These are phyloP conservation scores for Premnoplex brunnescens DNA, from an alignment of 2,797 vertebrate species.

Conservation along the genomic window DNA sequence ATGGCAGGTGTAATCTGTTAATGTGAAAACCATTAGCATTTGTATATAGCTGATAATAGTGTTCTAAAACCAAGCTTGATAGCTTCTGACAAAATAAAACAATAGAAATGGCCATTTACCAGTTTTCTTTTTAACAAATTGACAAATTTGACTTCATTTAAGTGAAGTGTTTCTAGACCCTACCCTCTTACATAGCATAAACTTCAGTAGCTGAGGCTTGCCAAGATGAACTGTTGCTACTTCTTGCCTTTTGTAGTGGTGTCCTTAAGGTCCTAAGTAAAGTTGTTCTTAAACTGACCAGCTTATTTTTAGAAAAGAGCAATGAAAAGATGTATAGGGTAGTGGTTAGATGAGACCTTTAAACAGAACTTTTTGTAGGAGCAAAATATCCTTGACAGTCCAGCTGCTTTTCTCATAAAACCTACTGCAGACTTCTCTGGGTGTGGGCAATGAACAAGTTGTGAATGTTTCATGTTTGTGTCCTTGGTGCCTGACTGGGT, in stretches of 20 bases:
- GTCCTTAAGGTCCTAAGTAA: background rate
- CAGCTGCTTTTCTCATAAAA: slow-evolving; percentile 1
- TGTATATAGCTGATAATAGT: background rate
- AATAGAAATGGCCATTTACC: background rate
- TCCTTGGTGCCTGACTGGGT: background rate
- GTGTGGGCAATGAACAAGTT: background rate
- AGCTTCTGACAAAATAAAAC: background rate
- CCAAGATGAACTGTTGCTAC: background rate
- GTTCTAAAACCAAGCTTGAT: background rate
- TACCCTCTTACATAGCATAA: background rate
- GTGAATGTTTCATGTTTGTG: background rate
- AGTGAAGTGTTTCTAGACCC: background rate
- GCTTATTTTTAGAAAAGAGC: background rate
- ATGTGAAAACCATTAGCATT: background rate
- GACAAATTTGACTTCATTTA: background rate
- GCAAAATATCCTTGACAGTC: background rate
- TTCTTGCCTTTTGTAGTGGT: background rate
- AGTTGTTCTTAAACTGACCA: background rate
- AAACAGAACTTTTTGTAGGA: background rate
- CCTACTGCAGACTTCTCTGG: background rate
- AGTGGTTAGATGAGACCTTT: background rate
- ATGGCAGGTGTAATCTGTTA: background rate
- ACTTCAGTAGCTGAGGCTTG: background rate
- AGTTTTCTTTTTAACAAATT: background rate
- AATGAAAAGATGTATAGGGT: background rate